These are phyloP conservation scores for Onchidella celtica DNA, from an alignment of 2,888 invertebrate genomes.

Conservation along the genomic window DNA sequence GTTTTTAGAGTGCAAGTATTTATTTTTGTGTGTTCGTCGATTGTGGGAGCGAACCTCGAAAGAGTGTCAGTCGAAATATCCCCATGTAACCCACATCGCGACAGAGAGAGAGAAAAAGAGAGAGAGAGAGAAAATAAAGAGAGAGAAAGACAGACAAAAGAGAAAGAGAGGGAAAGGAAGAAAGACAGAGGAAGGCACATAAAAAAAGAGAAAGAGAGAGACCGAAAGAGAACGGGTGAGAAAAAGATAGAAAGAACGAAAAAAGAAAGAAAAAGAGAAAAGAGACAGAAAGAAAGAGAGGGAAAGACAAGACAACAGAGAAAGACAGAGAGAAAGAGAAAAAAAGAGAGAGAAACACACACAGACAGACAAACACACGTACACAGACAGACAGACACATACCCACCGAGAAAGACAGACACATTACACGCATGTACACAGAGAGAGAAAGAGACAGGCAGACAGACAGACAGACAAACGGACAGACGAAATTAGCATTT, in stretches of 20 bases:
- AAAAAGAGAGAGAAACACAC: neutral
- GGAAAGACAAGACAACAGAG: neutral
- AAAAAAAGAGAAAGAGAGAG: neutral
- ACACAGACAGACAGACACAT: constrained; percentile 21
- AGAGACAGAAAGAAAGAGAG: neutral
- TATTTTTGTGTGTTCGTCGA: too few species aligned
- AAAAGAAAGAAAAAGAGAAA: neutral
- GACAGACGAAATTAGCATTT: constrained; percentile 4
- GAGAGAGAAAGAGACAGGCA: neutral
- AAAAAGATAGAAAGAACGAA: neutral
- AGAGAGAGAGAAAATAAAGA: neutral
- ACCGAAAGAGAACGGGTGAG: neutral
- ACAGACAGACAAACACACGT: neutral
- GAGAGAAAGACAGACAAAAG: too few species aligned
- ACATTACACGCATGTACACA: neutral
- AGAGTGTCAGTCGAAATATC: too few species aligned
- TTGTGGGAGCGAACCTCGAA: too few species aligned
- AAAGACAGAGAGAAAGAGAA: neutral
- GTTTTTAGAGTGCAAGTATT: too few species aligned
- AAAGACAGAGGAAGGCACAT: neutral
- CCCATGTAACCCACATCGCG: too few species aligned
- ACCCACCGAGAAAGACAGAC: neutral
- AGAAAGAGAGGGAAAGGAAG: neutral
- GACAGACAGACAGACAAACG: neutral
- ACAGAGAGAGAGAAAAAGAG: too few species aligned